These are phyloP conservation scores for Brachionus rotundiformis DNA, from an alignment of 1,140 invertebrate species.

Conservation along the genomic window DNA sequence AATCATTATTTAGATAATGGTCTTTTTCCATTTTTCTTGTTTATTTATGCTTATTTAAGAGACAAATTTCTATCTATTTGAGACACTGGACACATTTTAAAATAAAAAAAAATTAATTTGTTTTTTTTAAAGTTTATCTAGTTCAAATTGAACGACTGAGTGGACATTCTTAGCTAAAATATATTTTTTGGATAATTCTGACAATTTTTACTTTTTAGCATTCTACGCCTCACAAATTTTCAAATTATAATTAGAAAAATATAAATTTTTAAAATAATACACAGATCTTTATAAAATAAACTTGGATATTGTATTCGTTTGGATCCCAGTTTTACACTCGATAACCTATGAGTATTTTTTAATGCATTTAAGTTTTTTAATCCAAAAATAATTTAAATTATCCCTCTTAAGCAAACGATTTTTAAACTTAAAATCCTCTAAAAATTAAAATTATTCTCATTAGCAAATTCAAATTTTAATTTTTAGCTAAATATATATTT, in stretches of 20 bases:
- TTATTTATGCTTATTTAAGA: too few species aligned
- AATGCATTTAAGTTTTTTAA: not conserved
- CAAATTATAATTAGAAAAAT: not conserved
- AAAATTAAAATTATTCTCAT: not conserved
- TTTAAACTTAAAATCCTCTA: not conserved
- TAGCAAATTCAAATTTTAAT: not conserved
- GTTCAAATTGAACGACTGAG: not conserved
- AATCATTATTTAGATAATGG: too few species aligned
- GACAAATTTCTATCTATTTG: too few species aligned
- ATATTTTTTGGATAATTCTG: not conserved
- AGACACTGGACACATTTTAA: too few species aligned
- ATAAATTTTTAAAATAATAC: not conserved
- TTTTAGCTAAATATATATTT: not conserved
- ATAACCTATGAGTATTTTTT: not conserved
- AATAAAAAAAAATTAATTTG: not conserved
- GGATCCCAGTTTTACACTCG: not conserved
- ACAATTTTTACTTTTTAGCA: not conserved
- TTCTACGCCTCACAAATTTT: not conserved
- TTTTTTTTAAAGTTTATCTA: not conserved
- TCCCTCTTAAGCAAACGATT: not conserved
- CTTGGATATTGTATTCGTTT: not conserved
- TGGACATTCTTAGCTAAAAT: not conserved
- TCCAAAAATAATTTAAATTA: not conserved
- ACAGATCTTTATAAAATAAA: not conserved
- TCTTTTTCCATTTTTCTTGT: too few species aligned